phyloP scores from a whole-genome alignment of 2,113 vertebrate species.

The Datnioides undecimradiatus region DNA sequence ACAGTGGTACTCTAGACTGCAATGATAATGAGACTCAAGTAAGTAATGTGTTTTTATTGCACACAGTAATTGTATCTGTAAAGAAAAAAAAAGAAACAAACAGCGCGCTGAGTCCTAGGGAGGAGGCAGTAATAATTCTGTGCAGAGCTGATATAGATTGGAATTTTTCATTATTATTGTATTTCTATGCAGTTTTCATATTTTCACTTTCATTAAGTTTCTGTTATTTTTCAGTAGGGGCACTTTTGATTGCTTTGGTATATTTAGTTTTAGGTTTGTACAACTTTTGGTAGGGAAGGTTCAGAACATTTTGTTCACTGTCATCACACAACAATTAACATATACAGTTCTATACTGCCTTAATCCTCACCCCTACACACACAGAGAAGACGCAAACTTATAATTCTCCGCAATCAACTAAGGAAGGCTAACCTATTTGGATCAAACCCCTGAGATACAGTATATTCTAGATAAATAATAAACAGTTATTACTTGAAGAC shows the following conservation, averaged over 20 bases:
- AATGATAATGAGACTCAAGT: slow-evolving; percentile 46
- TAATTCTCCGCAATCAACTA: too few species aligned
- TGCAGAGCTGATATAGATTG: neutral
- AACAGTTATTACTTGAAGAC: too few species aligned
- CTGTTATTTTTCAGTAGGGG: neutral
- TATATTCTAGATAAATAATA: neutral
- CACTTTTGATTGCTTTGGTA: neutral
- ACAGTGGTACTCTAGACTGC: slow-evolving; percentile 1
- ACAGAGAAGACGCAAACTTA: too few species aligned
- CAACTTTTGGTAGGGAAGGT: too few species aligned
- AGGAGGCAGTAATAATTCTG: slow-evolving; percentile 17
- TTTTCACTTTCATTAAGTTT: neutral
- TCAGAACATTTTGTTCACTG: neutral
- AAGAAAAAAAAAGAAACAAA: slow-evolving; percentile 34
- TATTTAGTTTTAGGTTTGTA: neutral
- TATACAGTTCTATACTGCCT: neutral
- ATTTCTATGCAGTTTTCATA: slow-evolving; percentile 1
- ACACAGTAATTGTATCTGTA: slow-evolving; percentile 30
- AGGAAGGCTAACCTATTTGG: too few species aligned
- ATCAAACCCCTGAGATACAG: too few species aligned
- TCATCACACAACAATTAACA: neutral
- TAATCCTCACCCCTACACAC: too few species aligned
- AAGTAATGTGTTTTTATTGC: slow-evolving; percentile 49
- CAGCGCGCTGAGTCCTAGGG: neutral
- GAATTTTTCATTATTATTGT: neutral